Base-by-base conservation (phyloP, 2,888 invertebrate genomes). In the Craniophora ligustri region DNA sequence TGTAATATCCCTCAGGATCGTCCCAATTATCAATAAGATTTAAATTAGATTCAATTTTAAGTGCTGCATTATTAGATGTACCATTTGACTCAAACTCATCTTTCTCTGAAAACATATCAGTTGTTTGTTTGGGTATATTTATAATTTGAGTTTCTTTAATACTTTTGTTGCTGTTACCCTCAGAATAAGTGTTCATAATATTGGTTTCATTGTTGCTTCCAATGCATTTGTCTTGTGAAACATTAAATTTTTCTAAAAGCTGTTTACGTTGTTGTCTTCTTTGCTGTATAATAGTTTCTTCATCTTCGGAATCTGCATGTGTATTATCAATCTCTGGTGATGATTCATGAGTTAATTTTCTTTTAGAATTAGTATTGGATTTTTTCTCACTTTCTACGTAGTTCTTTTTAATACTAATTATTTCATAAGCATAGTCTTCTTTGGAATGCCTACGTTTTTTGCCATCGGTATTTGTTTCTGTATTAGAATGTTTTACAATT, bases 1-100 rank as follows among this genome's bases (percentile, higher is more conserved):
- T 94, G 85, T 99, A 99, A 88, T 99, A 99, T 36, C 99, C 99
- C 87, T 99, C 99, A 3, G 98, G 96, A 93, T 99, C 99, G 87
- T 99, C 99, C 99, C 99, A 99, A 87, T 99, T 99, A 86, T 99
- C 99, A 4, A 96, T 97, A 61, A 97, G 96, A 10, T 98, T 98
- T 28, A 98, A 97, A 85, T 98, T 98, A 54, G 94, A 94, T 59
- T 95, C 95, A 62, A 77, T 80, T 35, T 76, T 78, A 62, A 84
- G 83, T 41, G 67, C 77, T 6, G 80, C 75, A 59, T 74, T 76
- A 45, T 86, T 82, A 3, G 67, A 56, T 26, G 50, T 58, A 61
- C 73, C 95, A 78, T 96, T 96, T 77, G 96, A 95, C 30, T 96
- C 95, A 86, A 98, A 97, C 83, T 97, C 97, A 86, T 97, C 97